Conservation (phyloP, 1,140 invertebrate genomes). For the Aphelinus certus region DNA sequence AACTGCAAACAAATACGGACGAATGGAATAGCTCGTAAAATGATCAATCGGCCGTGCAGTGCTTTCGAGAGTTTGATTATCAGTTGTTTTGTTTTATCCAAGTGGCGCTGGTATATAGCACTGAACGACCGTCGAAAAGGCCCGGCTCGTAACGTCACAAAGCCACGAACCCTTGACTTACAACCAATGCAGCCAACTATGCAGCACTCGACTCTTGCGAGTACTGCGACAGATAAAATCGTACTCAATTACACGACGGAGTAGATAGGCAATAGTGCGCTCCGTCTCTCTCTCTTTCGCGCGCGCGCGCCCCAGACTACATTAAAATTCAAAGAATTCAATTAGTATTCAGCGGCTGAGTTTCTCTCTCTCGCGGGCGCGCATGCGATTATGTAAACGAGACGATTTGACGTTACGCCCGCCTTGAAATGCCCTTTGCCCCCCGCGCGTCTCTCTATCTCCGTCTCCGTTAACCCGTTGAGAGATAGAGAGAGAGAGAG, state of each 20-base stretch:
- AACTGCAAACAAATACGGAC: no score
- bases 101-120: no score
- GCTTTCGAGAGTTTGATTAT: no score
- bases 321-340: constrained; percentile 41
- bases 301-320: not conserved
- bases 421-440: constrained; percentile 11
- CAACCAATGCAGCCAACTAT: no score
- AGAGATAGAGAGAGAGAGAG: not conserved
- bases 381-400: constrained; percentile 33
- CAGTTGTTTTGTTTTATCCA: no score
- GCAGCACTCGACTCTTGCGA: no score
- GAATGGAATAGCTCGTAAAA: no score
- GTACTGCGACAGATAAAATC: constrained; percentile 13
- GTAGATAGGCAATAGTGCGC: not conserved
- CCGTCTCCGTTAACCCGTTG: constrained; percentile 3
- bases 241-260: constrained; percentile 13
- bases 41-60: no score
- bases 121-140: no score
- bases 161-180: no score
- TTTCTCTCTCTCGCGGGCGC: not conserved
- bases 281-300: no score
- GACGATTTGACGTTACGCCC: constrained; percentile 25
- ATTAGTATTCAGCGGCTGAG: constrained; percentile 31
- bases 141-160: no score
- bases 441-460: not conserved